Conservation (phyloP, 1,140 invertebrate species). For the Aplysia californica region DNA sequence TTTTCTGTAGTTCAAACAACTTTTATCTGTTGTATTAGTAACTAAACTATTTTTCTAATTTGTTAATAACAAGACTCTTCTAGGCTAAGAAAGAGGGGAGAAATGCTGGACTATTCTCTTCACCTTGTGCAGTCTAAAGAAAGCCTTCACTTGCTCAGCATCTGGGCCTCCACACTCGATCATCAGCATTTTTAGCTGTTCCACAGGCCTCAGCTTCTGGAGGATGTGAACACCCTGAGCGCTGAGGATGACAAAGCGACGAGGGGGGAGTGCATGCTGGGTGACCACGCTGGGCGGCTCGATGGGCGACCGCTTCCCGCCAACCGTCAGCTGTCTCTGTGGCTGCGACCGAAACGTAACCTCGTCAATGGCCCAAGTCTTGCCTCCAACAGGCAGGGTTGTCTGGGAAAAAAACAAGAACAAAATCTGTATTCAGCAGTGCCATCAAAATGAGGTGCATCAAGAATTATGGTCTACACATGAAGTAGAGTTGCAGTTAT, state of each 20-base stretch:
- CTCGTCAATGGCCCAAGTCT: slow-evolving; percentile 84
- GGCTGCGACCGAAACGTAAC: slow-evolving; percentile 61
- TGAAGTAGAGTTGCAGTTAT: too few relatives aligned
- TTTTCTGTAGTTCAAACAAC: too few relatives aligned
- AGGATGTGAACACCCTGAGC: slow-evolving; percentile 88
- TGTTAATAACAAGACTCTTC: too few relatives aligned
- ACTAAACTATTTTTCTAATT: too few relatives aligned
- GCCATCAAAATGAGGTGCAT: too few relatives aligned
- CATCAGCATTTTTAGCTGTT: slow-evolving; percentile 84
- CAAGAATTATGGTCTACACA: too few relatives aligned
- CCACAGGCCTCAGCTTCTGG: slow-evolving; percentile 85
- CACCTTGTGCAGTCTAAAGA: slow-evolving; percentile 25
- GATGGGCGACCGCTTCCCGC: too few relatives aligned
- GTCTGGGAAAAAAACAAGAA: slow-evolving; percentile 70
- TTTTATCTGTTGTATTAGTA: too few relatives aligned
- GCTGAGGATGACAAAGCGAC: slow-evolving; percentile 86
- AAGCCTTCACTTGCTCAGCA: slow-evolving; percentile 80
- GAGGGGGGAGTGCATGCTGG: slow-evolving; percentile 80
- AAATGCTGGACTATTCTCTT: too few relatives aligned
- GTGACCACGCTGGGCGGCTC: slow-evolving; percentile 71
- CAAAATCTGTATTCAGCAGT: too few relatives aligned
- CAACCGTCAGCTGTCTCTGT: too few relatives aligned
- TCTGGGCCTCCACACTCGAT: slow-evolving; percentile 84
- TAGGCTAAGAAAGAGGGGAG: too few relatives aligned
- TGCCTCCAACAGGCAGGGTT: slow-evolving; percentile 82